Conservation (phyloP, 1,140 invertebrate species). For the Phthorimaea operculella region DNA sequence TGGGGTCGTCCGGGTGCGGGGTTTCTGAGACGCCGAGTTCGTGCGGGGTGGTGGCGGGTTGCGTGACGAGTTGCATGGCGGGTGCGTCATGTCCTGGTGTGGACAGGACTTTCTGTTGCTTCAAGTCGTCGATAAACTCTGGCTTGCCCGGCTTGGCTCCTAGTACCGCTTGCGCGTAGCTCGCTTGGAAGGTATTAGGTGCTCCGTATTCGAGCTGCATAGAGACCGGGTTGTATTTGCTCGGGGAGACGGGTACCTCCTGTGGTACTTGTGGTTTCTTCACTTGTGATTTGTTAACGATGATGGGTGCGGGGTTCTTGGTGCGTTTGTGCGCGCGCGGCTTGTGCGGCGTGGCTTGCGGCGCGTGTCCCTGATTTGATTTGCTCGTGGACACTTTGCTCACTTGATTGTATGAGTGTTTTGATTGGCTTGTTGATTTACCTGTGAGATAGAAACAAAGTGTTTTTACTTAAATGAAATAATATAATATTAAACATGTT, state of each 20-base stretch:
- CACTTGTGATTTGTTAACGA: slow-evolving; percentile 33
- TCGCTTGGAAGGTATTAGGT: slow-evolving; percentile 58
- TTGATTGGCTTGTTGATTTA: slow-evolving; percentile 59
- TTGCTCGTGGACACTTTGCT: slow-evolving; percentile 64
- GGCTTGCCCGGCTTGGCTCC: slow-evolving; percentile 36
- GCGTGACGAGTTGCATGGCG: slow-evolving; percentile 53
- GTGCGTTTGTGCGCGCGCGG: slow-evolving; percentile 37
- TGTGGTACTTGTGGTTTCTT: slow-evolving; percentile 42
- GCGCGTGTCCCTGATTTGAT: slow-evolving; percentile 40
- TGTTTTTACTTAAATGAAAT: no score
- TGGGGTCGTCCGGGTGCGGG: slow-evolving; percentile 39
- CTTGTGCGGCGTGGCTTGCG: slow-evolving; percentile 33
- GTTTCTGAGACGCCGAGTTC: slow-evolving; percentile 43
- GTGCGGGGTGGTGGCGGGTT: slow-evolving; percentile 47
- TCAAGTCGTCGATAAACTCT: slow-evolving; percentile 54
- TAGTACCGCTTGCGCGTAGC: slow-evolving; percentile 58
- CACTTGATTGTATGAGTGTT: slow-evolving; percentile 64
- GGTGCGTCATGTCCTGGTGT: slow-evolving; percentile 53
- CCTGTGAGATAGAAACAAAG: slow-evolving; percentile 26
- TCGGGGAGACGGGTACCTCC: slow-evolving; percentile 38
- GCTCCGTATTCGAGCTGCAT: slow-evolving; percentile 46
- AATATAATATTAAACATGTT: no score
- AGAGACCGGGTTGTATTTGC: slow-evolving; percentile 36
- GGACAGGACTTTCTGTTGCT: slow-evolving; percentile 42
- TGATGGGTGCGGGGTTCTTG: slow-evolving; percentile 23